These are phyloP conservation scores for Connochaetes taurinus DNA, from an alignment of 2,113 vertebrate genomes.

Conservation along the genomic window DNA sequence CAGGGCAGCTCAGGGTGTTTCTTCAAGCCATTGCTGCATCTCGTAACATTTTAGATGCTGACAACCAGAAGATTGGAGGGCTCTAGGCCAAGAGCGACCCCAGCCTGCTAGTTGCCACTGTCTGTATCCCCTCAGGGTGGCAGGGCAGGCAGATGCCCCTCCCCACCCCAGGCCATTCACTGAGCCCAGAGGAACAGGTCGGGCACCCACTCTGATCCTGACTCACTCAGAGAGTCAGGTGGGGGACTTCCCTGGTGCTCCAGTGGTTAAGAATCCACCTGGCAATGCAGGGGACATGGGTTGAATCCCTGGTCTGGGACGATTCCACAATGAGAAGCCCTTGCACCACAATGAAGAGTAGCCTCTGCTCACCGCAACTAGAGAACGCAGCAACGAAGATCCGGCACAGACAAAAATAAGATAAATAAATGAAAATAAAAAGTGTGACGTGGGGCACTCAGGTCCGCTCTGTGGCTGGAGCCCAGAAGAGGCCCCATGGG, in stretches of 20 bases:
- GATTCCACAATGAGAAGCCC: not conserved
- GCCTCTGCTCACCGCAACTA: rapidly evolving
- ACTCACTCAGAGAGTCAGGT: not conserved
- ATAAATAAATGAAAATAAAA: not conserved
- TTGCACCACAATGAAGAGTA: not conserved
- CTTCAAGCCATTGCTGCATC: not conserved
- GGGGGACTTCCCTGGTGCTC: not conserved
- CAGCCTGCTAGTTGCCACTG: not conserved
- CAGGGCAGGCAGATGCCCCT: rapidly evolving
- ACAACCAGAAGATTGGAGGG: not conserved
- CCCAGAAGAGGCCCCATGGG: not conserved
- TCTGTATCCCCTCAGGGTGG: not conserved
- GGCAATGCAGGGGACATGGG: not conserved
- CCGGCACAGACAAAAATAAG: rapidly evolving
- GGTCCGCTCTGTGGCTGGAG: not conserved
- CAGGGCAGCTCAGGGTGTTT: not conserved
- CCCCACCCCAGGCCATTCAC: not conserved
- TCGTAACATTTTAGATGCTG: not conserved
- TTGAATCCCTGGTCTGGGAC: not conserved
- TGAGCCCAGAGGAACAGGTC: not conserved
- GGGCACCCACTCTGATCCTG: not conserved
- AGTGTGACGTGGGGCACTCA: not conserved
- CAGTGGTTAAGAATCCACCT: not conserved
- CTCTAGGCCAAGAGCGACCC: not conserved
- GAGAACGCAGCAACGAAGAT: not conserved